These are phyloP conservation scores for Protobothrops flavoviridis DNA, from an alignment of 2,113 vertebrate species.

Conservation along the genomic window DNA sequence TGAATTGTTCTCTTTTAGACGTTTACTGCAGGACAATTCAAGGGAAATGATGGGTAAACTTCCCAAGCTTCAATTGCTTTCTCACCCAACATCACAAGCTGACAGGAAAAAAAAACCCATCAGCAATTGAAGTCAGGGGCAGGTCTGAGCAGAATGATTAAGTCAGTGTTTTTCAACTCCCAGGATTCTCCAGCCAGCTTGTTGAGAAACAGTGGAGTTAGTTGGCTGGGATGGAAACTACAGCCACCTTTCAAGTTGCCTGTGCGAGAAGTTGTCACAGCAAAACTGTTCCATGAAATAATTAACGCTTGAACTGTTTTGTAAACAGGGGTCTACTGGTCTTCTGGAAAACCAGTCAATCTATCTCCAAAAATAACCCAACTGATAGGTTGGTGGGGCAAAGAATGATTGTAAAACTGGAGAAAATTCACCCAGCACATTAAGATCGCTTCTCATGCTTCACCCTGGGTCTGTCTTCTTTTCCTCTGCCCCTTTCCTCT, in stretches of 20 bases:
- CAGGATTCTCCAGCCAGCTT: background rate
- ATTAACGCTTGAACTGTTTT: background rate
- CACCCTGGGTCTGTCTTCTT: background rate
- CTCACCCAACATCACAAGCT: background rate
- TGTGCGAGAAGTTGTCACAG: background rate
- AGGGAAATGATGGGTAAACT: background rate
- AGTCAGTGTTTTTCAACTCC: background rate
- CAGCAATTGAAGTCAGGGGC: background rate
- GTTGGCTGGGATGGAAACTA: background rate
- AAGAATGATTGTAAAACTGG: background rate
- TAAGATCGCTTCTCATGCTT: background rate
- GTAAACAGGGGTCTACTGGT: background rate
- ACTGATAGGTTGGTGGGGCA: background rate
- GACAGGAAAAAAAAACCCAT: background rate
- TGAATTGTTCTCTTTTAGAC: background rate
- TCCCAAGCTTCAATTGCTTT: background rate
- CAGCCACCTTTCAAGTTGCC: background rate
- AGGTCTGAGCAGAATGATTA: background rate
- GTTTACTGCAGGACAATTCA: background rate
- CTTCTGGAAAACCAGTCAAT: background rate
- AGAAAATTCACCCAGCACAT: background rate
- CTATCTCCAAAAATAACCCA: background rate
- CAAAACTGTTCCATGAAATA: background rate
- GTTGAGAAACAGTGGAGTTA: background rate
- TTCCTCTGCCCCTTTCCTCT: background rate